Evolutionary conservation across 2,888 invertebrate genomes (phyloP), one percentile per base, ranked within the genome.

Genomic region (Meandrusa payeni): DNA sequence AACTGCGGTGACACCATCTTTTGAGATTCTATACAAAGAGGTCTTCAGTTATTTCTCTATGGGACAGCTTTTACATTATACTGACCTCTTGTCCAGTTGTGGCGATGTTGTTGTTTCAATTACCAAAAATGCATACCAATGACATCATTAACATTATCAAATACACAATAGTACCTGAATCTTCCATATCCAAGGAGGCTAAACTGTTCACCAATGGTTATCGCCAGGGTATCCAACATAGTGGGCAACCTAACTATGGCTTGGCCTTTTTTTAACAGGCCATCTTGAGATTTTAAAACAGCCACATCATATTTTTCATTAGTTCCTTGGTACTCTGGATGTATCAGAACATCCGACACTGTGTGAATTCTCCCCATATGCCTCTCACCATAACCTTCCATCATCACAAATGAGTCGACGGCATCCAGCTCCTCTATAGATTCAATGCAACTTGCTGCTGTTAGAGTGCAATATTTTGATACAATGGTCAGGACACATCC

Each of bases 361-460:
- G 54, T 41, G 42, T 69, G 69, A 6, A 62, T 51, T 17, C 41
- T 51, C 1, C 67, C 69, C 5, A 47, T 49, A n/a, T 41, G 38
- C 4, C 33, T 34, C 4, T 48, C 60, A 2, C 69, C 75, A 3
- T 50, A 46, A 5, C 41, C 39, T 42, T 73, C 70, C 57, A 75
- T 55, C 45, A 85, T 77, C 2, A 80, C 65, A 51, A 76, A 81
- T 5, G 69, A 64, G 49, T 81, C 79, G 20, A 82, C 50, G 0
- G 75, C 62, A 42, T 81, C 76, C 17, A 71, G 62, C 47, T 82
- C 78, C 46, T 82, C 78, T 10, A 81, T 65, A 1, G 78, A 62
- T 41, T 78, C 76, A 17, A 83, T 61, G 50, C 83, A 85, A 48
- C 80, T 82, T 6, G 83, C 85, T 0, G 83, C 74, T 1, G 85